Evolutionary conservation across 1,140 invertebrate genomes (phyloP).

Genomic region (Hypsibius dujardini): DNA sequence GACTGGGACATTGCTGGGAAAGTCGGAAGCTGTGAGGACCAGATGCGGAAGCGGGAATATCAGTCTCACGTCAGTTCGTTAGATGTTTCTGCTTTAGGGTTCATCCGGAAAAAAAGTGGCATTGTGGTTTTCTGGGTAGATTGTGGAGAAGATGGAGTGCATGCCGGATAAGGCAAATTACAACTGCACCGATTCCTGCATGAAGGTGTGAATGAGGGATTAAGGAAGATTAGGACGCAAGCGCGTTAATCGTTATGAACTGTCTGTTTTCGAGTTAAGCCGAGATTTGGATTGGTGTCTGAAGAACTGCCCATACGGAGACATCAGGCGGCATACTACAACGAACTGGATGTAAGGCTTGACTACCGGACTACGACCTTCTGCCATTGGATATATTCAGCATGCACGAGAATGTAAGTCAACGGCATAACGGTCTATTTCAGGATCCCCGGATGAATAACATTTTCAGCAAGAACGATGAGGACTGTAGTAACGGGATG

Average conservation of each 20-base stretch:
- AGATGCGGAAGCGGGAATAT: slow-evolving; percentile 1
- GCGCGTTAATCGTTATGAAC: background rate
- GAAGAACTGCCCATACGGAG: background rate
- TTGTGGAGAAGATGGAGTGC: slow-evolving; percentile 1
- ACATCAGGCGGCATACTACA: background rate
- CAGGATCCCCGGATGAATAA: background rate
- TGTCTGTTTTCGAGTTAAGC: background rate
- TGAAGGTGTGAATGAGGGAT: background rate
- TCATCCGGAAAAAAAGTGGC: background rate
- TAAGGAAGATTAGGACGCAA: too few relatives aligned
- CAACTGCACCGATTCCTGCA: background rate
- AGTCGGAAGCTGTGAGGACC: slow-evolving; percentile 16
- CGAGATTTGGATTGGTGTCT: background rate
- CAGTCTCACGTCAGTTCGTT: background rate
- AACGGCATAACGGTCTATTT: background rate
- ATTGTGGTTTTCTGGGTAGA: background rate
- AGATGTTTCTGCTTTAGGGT: background rate
- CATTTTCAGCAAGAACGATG: background rate
- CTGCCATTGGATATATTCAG: background rate
- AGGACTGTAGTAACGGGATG: background rate
- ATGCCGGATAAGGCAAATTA: background rate
- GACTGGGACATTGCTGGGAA: slow-evolving; percentile 11
- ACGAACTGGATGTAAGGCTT: slow-evolving; percentile 4
- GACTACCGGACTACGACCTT: too few relatives aligned
- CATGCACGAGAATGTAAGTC: background rate